phyloP scores from a whole-genome alignment of 2,888 invertebrate genomes.

The Myathropa florea region DNA sequence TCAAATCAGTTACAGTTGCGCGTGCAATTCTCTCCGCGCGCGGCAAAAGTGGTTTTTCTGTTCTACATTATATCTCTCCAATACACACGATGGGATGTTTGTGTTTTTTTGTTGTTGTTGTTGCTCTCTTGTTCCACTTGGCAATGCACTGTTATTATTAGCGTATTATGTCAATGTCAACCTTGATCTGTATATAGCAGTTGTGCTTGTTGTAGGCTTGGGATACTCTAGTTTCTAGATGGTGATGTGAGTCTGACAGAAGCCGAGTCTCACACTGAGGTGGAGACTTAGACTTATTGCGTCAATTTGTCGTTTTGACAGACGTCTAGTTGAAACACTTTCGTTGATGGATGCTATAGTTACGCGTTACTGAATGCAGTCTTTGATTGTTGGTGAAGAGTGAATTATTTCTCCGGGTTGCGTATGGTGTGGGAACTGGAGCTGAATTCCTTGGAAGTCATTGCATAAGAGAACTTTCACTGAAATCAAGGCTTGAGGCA shows the following conservation, averaged over 20 bases:
- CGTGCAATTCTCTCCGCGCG: conserved; percentile 30
- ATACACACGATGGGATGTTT: conserved; percentile 22
- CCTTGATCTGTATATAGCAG: conserved; percentile 65
- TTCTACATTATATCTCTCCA: conserved; percentile 61
- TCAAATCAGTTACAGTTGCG: conserved; percentile 58
- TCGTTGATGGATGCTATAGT: neutral
- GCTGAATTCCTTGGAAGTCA: neutral
- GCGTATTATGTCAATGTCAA: conserved; percentile 70
- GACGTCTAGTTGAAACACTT: neutral
- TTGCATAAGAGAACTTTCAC: too few relatives aligned
- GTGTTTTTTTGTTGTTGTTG: neutral
- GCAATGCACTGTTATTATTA: conserved; percentile 70
- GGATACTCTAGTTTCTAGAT: conserved; percentile 3
- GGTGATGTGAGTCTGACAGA: conserved; percentile 4
- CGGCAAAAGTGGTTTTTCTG: conserved; percentile 58
- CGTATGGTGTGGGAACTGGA: neutral
- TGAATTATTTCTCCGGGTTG: neutral
- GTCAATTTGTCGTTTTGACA: neutral
- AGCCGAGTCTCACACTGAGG: neutral
- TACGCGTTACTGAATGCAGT: neutral
- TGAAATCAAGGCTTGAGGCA: too few relatives aligned
- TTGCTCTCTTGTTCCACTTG: conserved; percentile 40
- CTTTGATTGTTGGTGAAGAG: neutral
- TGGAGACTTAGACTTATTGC: neutral
- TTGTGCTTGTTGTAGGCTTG: conserved; percentile 20